Evolutionary conservation across 1,140 invertebrate species (phyloP).

Genomic region (Babylonia areolata): DNA sequence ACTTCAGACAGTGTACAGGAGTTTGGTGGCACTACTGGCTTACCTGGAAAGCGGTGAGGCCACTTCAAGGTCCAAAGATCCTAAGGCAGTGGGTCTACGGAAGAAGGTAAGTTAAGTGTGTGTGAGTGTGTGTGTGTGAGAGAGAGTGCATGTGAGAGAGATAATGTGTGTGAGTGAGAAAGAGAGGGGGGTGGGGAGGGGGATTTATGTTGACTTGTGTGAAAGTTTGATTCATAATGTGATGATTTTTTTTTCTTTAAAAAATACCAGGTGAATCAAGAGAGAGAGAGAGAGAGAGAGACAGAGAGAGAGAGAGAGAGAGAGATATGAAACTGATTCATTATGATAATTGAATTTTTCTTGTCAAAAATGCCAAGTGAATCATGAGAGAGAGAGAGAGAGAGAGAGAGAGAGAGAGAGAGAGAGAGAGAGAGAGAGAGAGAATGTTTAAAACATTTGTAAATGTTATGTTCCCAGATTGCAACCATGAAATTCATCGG

Average conservation of each 20-base stretch:
- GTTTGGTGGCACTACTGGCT: conserved; percentile 34
- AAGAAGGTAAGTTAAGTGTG: neutral
- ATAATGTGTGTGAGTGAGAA: neutral
- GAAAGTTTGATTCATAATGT: too few relatives aligned
- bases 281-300: too few relatives aligned
- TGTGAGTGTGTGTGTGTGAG: conserved; percentile 12
- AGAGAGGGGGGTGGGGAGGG: neutral
- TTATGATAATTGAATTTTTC: too few relatives aligned
- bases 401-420: neutral
- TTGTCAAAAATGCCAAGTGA: too few relatives aligned
- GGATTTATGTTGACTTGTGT: too few relatives aligned
- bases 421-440: neutral
- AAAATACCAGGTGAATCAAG: too few relatives aligned
- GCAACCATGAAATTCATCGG: conserved; percentile 33
- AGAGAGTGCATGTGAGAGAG: neutral
- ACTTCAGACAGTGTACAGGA: conserved; percentile 38
- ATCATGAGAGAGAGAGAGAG: neutral
- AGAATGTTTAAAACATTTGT: neutral
- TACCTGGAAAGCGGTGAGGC: conserved; percentile 22
- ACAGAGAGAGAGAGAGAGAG: too few relatives aligned
- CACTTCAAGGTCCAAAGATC: neutral
- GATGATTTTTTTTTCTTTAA: too few relatives aligned
- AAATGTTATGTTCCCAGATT: conserved; percentile 30
- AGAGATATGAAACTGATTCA: too few relatives aligned
- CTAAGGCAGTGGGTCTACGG: neutral